Conservation (phyloP, 1,140 invertebrate genomes). For the Luehdorfia chinensis region DNA sequence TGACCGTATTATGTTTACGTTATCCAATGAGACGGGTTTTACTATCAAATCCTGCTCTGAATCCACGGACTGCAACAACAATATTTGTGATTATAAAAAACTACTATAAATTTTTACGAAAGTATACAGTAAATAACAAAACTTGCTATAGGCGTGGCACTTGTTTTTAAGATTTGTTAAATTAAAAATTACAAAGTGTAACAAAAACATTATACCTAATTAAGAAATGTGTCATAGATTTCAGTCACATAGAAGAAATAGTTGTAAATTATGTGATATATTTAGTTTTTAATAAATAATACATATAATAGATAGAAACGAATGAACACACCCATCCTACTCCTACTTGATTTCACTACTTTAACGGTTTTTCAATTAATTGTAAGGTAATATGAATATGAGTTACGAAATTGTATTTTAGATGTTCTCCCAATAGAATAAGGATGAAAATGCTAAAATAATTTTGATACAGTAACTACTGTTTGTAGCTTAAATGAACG, state of each 20-base stretch:
- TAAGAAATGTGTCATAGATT: not conserved
- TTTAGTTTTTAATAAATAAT: constrained; percentile 19
- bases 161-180: constrained; percentile 42
- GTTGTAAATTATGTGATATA: not conserved
- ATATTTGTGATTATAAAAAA: constrained; percentile 30
- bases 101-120: constrained; percentile 3
- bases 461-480: no score
- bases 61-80: constrained; percentile 59
- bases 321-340: constrained; percentile 36
- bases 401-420: constrained; percentile 16
- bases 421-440: constrained; percentile 9
- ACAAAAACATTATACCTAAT: constrained; percentile 3
- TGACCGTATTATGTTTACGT: constrained; percentile 69
- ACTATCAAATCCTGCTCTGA: constrained; percentile 68
- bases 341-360: constrained; percentile 29
- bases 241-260: constrained; percentile 7
- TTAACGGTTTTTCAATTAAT: constrained; percentile 25
- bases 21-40: constrained; percentile 72
- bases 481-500: no score
- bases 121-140: constrained; percentile 11
- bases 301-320: constrained; percentile 21
- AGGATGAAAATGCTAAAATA: constrained; percentile 11
- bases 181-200: constrained; percentile 42
- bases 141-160: constrained; percentile 59
- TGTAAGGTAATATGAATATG: constrained; percentile 11